Evolutionary conservation across 92 coral and sea anemone genomes (phyloP), one percentile per base, ranked within the genome.

Genomic region (Muricea muricata): DNA sequence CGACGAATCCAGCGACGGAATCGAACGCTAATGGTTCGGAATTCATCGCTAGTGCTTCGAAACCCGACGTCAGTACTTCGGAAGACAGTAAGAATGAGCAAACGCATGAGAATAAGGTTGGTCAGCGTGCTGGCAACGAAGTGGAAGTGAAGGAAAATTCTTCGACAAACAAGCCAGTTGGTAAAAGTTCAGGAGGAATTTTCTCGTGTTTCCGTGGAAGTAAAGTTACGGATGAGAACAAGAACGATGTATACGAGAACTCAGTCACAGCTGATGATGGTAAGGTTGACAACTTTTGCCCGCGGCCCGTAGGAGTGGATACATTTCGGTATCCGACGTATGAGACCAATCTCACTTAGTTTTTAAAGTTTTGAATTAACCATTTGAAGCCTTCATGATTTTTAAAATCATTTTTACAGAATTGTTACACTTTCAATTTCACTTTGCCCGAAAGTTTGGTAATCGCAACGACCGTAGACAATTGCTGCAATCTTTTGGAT

Each of bases 141-240:
- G n/a, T n/a, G n/a, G 37, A 65, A 47, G 82, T 4, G 81, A 88
- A 21, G 85, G 69, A 24, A 84, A 85, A 63, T 72, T 23, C 21
- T 56, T 85, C 61, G 84, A 85, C 12, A 83, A 89, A 25, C 83
- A 90, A 50, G 29, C n/a, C 33, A 41, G 25, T 33, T 13, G 75
- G 13, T 8, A 68, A 17, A 68, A 33, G 9, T 6, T 68, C 75
- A 20, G 24, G 75, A 13, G 75, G 75, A 30, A 14, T 68, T 68
- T 37, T 68, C 14, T 68, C 75, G 9, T 68, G 75, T 33, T 33
- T 68, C 9, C 75, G 75, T 68, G 75, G 75, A 17, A 68, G 46
- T 18, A 68, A 68, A 68, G 75, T 68, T 12, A 41, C 40, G 18
- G 45, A 33, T 34, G 75, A 10, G 8, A n/a, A 31, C 14, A 68